These are phyloP conservation scores for Poecile montanus DNA, from an alignment of 2,797 vertebrate genomes.

Conservation along the genomic window DNA sequence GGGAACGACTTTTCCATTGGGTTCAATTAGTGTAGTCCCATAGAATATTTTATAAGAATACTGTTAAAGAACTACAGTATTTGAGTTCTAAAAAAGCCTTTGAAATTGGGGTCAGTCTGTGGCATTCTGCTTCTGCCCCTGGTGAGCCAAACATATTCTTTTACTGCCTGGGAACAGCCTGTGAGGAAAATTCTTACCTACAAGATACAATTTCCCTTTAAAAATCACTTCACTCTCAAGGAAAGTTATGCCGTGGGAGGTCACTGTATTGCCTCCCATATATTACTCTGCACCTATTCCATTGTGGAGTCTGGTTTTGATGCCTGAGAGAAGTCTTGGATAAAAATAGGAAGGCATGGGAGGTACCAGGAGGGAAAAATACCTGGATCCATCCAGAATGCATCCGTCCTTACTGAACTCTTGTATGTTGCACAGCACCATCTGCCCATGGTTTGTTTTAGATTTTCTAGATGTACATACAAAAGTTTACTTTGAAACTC, in stretches of 20 bases:
- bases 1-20: not conserved
- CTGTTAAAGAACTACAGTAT: not conserved
- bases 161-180: not conserved
- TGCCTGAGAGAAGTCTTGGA: not conserved
- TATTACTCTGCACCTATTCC: not conserved
- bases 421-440: not conserved
- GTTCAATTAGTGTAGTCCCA: not conserved
- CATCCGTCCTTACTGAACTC: not conserved
- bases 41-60: constrained; percentile 7
- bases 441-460: not conserved
- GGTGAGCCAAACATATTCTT: not conserved
- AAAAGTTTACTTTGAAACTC: not conserved
- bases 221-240: not conserved
- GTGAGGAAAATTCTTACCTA: not conserved
- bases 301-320: not conserved
- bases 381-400: not conserved
- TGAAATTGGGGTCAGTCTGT: not conserved
- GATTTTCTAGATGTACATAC: not conserved
- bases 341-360: not conserved
- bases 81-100: not conserved
- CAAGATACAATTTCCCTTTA: not conserved
- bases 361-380: not conserved
- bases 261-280: not conserved
- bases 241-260: not conserved
- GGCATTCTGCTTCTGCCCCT: not conserved